Conservation (phyloP, 2,797 vertebrate genomes). For the Ctenopoma kingsleyae region DNA sequence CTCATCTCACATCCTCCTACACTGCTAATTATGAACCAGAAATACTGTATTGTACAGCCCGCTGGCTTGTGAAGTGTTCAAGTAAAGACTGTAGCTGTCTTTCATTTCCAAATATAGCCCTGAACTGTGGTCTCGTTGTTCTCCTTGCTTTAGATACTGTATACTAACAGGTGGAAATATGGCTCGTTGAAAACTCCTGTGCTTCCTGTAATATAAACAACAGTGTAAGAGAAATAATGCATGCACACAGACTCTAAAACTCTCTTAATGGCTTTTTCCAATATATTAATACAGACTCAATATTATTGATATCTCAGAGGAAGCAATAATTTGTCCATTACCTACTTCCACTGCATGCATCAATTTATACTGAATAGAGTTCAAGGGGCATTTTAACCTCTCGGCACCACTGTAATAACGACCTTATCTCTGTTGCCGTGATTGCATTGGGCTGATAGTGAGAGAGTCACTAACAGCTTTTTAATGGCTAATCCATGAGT, state of each 20-base stretch:
- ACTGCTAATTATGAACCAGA: slow-evolving; percentile 58
- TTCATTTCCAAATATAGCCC: slow-evolving; percentile 60
- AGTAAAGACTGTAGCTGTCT: slow-evolving; percentile 43
- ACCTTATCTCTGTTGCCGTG: slow-evolving; percentile 76
- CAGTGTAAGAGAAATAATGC: slow-evolving; percentile 39
- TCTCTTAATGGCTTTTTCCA: slow-evolving; percentile 66
- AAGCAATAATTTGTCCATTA: slow-evolving; percentile 77
- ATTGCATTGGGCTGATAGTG: slow-evolving; percentile 78
- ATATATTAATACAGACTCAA: slow-evolving; percentile 57
- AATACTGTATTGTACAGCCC: slow-evolving; percentile 49
- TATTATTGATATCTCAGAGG: slow-evolving; percentile 70
- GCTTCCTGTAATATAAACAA: slow-evolving; percentile 42
- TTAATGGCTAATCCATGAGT: slow-evolving; percentile 87
- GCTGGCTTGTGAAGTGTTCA: slow-evolving; percentile 47
- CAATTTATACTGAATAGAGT: slow-evolving; percentile 77
- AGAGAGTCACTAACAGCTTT: slow-evolving; percentile 83
- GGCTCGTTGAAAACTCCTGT: slow-evolving; percentile 19
- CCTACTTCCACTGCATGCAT: slow-evolving; percentile 64
- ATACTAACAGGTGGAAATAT: slow-evolving; percentile 45
- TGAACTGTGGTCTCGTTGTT: slow-evolving; percentile 36
- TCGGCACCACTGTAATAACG: slow-evolving; percentile 75
- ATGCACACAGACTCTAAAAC: slow-evolving; percentile 45
- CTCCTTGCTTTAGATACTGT: slow-evolving; percentile 28
- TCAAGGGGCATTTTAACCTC: slow-evolving; percentile 79
- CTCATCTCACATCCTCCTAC: slow-evolving; percentile 66